Evolutionary conservation across 2,113 vertebrate species (phyloP).

Genomic region (Indri indri): DNA sequence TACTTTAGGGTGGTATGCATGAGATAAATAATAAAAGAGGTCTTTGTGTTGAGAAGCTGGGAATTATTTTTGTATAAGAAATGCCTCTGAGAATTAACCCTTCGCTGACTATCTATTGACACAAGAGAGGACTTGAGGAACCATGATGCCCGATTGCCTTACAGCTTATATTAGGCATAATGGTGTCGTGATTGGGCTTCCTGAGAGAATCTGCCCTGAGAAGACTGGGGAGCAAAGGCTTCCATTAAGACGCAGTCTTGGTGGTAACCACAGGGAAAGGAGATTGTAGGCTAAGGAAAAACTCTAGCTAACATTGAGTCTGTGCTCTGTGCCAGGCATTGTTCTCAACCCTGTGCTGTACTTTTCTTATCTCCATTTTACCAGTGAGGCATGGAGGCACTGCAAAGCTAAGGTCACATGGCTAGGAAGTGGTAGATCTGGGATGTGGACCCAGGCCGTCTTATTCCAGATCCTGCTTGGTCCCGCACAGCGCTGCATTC

Average conservation of each 20-base stretch:
- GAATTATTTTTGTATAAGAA: neutral
- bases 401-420: too few species aligned
- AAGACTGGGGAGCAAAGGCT: neutral
- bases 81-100: neutral
- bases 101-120: neutral
- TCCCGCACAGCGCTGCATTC: rapidly evolving
- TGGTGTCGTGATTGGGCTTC: neutral
- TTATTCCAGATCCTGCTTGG: neutral
- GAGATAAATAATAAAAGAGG: neutral
- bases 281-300: neutral
- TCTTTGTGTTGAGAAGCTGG: neutral
- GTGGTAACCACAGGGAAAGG: neutral
- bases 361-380: neutral
- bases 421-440: too few species aligned
- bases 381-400: neutral
- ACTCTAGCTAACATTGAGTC: neutral
- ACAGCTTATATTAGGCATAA: neutral
- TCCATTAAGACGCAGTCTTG: neutral
- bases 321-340: neutral
- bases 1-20: neutral
- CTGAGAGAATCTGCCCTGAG: neutral
- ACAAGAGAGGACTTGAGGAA: neutral
- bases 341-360: rapidly evolving
- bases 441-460: neutral
- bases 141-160: neutral